Evolutionary conservation across 2,888 invertebrate genomes (phyloP), one percentile per base, ranked within the genome.

Genomic region (Oligia latruncula): DNA sequence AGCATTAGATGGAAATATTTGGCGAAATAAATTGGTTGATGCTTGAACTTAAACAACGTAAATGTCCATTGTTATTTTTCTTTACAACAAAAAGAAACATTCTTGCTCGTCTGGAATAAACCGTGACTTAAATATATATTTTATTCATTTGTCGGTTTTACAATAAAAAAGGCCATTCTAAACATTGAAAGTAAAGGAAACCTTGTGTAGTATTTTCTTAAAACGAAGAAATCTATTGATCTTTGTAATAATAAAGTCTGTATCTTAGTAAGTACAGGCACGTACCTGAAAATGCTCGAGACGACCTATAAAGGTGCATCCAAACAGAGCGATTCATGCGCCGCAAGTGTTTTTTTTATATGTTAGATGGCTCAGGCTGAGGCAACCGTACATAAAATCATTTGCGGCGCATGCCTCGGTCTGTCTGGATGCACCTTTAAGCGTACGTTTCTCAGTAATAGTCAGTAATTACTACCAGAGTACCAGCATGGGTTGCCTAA

Each of bases 391-490:
- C 40, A 5, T 40, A 40, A 5, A 40, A 40, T 40, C 40, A 40
- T 40, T 40, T 40, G 40, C 40, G 40, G 5, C 5, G 5, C 40
- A 5, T 40, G 40, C 6, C 4, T 40, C 40, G 40, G 6, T 40
- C 4, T 40, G 40, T 40, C 5, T 40, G 40, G 40, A 40, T 40
- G 40, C 40, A 5, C 40, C 40, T 40, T 40, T 40, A 40, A 82
- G 49, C 17, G 64, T 55, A 73, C 78, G 78, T 77, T 91, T 91
- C 89, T 87, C 29, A 62, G 88, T 89, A 90, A 81, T 80, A n/a
- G n/a, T n/a, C 83, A 87, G 87, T 89, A 86, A 90, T 92, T 91
- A 89, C 78, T 77, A 52, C 78, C 84, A 80, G 79, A 89, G 78
- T 75, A 52, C 78, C 84, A 80, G 78, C 81, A 83, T 84, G 86